phyloP scores from a whole-genome alignment of 2,888 invertebrate species.

The Punctoribates punctum region DNA sequence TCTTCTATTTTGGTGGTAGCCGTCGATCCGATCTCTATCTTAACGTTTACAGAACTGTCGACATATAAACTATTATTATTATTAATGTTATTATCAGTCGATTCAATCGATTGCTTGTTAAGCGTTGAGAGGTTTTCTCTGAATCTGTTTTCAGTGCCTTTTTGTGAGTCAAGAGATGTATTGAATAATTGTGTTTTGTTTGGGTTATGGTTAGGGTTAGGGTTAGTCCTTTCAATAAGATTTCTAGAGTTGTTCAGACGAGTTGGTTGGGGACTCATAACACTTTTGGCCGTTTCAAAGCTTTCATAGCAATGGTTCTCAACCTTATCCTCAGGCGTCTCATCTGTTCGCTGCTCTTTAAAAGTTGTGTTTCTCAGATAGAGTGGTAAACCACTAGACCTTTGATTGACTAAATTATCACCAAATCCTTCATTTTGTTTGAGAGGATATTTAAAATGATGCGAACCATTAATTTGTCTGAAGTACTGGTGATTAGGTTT shows the following conservation, averaged over 20 bases:
- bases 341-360: neutral
- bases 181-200: conserved; percentile 8
- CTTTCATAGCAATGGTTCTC: neutral
- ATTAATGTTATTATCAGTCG: neutral
- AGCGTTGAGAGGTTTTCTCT: conserved; percentile 12
- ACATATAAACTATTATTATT: conserved; percentile 32
- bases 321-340: neutral
- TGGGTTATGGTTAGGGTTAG: neutral
- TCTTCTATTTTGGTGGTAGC: conserved; percentile 19
- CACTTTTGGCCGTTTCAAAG: neutral
- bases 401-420: neutral
- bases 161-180: neutral
- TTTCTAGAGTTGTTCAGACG: conserved; percentile 16
- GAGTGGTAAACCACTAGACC: neutral
- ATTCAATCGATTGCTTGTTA: neutral
- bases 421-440: neutral
- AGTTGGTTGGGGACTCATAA: conserved; percentile 8
- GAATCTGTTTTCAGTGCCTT: neutral
- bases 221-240: conserved; percentile 1
- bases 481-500: conserved; percentile 18
- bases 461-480: conserved; percentile 16
- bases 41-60: conserved; percentile 42
- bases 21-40: conserved; percentile 42
- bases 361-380: neutral
- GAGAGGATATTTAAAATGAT: neutral